These are phyloP conservation scores for Agrilus biguttatus DNA, from an alignment of 2,888 invertebrate species.

Conservation along the genomic window DNA sequence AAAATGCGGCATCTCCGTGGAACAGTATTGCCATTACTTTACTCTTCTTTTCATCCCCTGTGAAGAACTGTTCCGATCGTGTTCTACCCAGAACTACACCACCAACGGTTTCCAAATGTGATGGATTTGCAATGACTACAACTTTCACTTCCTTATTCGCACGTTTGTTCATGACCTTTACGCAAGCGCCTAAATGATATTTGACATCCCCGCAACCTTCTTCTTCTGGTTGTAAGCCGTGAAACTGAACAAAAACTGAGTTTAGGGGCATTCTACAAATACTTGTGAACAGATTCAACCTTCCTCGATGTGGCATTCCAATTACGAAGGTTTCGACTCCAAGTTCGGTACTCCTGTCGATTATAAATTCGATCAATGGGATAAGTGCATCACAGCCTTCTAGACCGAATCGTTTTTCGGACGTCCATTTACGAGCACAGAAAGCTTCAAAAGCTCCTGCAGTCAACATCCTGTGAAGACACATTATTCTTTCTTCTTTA, in stretches of 20 bases:
- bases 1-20: too few relatives aligned
- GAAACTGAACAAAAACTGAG: constrained; percentile 2
- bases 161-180: constrained; percentile 46
- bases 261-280: constrained; percentile 3
- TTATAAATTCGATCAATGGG: constrained; percentile 15
- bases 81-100: constrained; percentile 57
- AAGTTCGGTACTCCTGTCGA: constrained; percentile 20
- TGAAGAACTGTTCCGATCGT: constrained; percentile 73
- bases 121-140: constrained; percentile 2
- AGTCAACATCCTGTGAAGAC: constrained; percentile 21
- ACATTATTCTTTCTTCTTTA: constrained; percentile 18
- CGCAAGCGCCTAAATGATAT: constrained; percentile 68
- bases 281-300: constrained; percentile 28
- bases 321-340: constrained; percentile 20
- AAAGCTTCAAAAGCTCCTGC: constrained; percentile 20
- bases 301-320: constrained; percentile 28
- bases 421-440: constrained; percentile 19
- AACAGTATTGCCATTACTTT: background rate
- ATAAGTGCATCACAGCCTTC: constrained; percentile 24
- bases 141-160: constrained; percentile 3
- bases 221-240: constrained; percentile 2
- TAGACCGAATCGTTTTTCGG: constrained; percentile 23
- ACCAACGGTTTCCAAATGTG: constrained; percentile 3
- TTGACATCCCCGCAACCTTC: constrained; percentile 70
- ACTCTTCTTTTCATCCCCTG: constrained; percentile 43